Conservation (phyloP, 2,888 invertebrate species). For the Lamproptera curius region DNA sequence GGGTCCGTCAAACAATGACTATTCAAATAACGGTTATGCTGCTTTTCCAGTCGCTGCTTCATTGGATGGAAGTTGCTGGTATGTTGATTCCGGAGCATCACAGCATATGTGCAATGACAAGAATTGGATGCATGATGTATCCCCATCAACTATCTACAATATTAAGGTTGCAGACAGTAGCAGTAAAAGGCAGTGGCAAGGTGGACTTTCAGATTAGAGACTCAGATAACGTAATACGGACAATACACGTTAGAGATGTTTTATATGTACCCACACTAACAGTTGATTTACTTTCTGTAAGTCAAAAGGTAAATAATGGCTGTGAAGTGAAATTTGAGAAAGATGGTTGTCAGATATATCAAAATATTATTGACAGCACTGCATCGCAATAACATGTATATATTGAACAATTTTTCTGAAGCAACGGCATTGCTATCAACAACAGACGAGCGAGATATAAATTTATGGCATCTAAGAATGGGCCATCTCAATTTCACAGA, state of each 20-base stretch:
- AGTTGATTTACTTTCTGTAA: background rate
- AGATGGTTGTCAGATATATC: constrained; percentile 16
- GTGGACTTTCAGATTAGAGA: background rate
- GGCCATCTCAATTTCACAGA: constrained; percentile 23
- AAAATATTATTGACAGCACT: constrained; percentile 15
- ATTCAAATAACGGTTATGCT: constrained; percentile 3
- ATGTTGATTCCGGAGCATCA: constrained; percentile 1
- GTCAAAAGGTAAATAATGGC: constrained; percentile 1
- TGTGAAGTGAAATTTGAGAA: constrained; percentile 16
- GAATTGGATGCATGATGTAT: background rate
- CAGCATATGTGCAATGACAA: constrained; percentile 2
- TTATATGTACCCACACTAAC: background rate
- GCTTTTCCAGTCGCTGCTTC: constrained; percentile 7
- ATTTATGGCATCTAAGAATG: constrained; percentile 10
- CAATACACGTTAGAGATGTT: background rate
- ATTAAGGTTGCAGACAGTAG: background rate
- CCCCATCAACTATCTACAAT: background rate
- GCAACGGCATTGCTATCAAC: constrained; percentile 18
- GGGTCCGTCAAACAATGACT: background rate
- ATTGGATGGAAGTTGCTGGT: constrained; percentile 19
- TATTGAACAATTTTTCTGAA: constrained; percentile 12
- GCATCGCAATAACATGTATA: constrained; percentile 17
- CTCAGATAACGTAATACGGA: background rate
- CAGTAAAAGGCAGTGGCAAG: constrained; percentile 7
- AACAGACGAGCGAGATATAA: constrained; percentile 11